Evolutionary conservation across 30 jellyfish, hydroid and myxozoan genomes (phyloP).

Genomic region (Cassiopea xamachana): DNA sequence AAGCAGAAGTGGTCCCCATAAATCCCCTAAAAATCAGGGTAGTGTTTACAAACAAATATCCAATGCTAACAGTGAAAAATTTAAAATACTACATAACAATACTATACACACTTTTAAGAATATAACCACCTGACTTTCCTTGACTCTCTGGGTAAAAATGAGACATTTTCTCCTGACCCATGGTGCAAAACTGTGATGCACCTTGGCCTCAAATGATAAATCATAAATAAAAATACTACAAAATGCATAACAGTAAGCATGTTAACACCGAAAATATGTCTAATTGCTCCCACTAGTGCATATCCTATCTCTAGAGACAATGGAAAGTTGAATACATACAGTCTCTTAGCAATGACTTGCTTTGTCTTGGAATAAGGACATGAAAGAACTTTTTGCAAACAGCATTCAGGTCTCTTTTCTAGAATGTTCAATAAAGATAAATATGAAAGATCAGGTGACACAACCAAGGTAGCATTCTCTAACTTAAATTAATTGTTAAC

Average conservation of each 20-base stretch:
- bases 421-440: background rate
- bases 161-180: no score
- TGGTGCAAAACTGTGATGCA: no score
- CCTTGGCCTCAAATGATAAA: no score
- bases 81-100: no score
- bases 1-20: constrained; percentile 96
- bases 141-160: no score
- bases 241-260: no score
- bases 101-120: no score
- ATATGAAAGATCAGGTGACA: background rate
- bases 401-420: constrained; percentile 94
- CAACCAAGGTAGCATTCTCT: no score
- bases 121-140: no score
- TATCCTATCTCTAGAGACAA: no score
- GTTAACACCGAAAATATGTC: background rate
- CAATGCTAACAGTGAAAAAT: background rate
- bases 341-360: constrained; percentile 82
- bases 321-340: constrained; percentile 62
- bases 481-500: no score
- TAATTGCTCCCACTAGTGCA: background rate
- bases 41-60: background rate
- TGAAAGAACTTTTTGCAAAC: constrained; percentile 87
- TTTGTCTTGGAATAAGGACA: constrained; percentile 89
- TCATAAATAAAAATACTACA: no score
- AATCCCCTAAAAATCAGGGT: constrained; percentile 83